Evolutionary conservation across 2,888 invertebrate genomes (phyloP).

Genomic region (Drosophila histrio): DNA sequence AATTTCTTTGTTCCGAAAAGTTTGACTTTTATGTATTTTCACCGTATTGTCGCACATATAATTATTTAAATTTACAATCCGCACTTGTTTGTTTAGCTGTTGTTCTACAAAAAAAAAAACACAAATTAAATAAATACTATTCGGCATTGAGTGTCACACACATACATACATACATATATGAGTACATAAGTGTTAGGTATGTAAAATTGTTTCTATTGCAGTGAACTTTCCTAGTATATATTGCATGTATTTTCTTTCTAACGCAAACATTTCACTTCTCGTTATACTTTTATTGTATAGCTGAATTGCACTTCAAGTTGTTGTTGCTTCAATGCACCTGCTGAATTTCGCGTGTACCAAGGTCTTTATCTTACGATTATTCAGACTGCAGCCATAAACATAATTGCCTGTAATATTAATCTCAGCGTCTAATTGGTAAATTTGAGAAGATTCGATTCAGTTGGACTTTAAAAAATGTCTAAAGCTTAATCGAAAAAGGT

Average conservation of each 20-base stretch:
- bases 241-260: conserved; percentile 12
- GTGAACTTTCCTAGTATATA: conserved; percentile 22
- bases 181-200: neutral
- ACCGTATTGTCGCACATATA: neutral
- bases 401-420: conserved; percentile 30
- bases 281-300: conserved; percentile 47
- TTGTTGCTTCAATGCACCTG: conserved; percentile 14
- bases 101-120: conserved; percentile 16
- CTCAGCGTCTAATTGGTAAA: conserved; percentile 16
- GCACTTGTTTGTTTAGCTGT: conserved; percentile 18
- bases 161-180: neutral
- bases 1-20: neutral
- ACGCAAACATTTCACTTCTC: conserved; percentile 10
- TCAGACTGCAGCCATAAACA: conserved; percentile 24
- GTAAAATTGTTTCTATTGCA: conserved; percentile 2
- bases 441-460: conserved; percentile 4
- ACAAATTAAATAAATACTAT: conserved; percentile 29
- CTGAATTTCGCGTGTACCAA: conserved; percentile 22
- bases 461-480: neutral
- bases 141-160: conserved; percentile 19
- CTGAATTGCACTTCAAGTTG: conserved; percentile 1
- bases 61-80: conserved; percentile 4
- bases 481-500: neutral
- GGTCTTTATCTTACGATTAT: conserved; percentile 21
- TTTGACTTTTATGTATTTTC: neutral